Evolutionary conservation across 2,113 vertebrate genomes (phyloP), one percentile per base, ranked within the genome.

Genomic region (Corythaixoides concolor): DNA sequence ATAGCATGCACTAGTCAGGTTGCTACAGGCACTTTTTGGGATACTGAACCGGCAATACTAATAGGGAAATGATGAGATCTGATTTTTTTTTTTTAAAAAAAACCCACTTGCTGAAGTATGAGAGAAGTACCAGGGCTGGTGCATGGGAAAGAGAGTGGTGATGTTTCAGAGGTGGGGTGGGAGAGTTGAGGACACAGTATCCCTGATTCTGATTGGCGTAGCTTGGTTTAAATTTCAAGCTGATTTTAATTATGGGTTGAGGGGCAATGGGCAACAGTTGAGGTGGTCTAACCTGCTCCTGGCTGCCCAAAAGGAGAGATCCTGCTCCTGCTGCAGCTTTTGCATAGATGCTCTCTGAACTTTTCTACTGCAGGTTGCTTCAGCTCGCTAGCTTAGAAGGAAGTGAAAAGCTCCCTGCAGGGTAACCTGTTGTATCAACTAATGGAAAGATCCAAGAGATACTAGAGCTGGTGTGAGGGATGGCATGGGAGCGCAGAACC

Each of bases 91-190:
- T 43, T 43, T 43, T 43, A 43, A 43, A 43, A 43, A 43, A 43
- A 43, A 20, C 8, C 30, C 28, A 47, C 13, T 81, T 6, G 1
- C 9, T 82, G 52, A 26, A n/a, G 30, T 68, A 32, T 27, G 52
- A 64, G 50, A 28, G 53, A n/a, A 43, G 47, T 6, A 33, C 1
- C 27, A 55, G 27, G 41, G 32, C 47, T 82, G 75, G 12, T 37
- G 19, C 0, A 0, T 37, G 28, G 63, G 33, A 3, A 53, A 0
- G 9, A 41, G 14, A 2, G 6, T 59, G 37, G 10, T 20, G 2
- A 0, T 15, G 72, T 73, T 58, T 83, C 23, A 26, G 72, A 19
- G 72, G 13, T 32, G 28, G 50, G 30, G 2, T 41, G 33, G 37
- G 32, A 70, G 8, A 4, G 0, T 0, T n/a, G 56, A 23, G 15